Percentiles rank a stretch among this genome's conserved stretches.
Conservation (phyloP, 30 jellyfish, hydroid and myxozoan species). For the Aurelia sp. region DNA sequence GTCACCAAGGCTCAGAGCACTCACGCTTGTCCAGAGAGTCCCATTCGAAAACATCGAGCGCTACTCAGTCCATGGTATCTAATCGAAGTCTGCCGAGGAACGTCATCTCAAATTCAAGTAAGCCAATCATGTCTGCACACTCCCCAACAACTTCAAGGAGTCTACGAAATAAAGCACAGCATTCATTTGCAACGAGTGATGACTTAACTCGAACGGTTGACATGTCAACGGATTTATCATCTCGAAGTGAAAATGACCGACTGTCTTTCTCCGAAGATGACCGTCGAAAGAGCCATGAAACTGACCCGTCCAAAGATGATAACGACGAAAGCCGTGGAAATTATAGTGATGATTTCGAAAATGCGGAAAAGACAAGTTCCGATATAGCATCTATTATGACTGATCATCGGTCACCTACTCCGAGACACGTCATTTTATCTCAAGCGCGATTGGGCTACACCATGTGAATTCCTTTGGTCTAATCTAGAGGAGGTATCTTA, state of each 20-base stretch:
- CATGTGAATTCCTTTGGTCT: background rate
- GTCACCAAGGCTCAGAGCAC: background rate
- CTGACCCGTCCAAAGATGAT: background rate
- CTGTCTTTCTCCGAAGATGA: no score
- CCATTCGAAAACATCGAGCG: background rate
- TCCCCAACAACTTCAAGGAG: conserved; percentile 72
- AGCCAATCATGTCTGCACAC: conserved; percentile 44
- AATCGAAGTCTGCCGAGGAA: conserved; percentile 4
- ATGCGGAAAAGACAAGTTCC: background rate
- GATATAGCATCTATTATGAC: background rate
- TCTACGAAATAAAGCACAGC: conserved; percentile 29
- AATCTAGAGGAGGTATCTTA: no score
- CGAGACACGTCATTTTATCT: conserved; percentile 19
- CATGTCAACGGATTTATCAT: conserved; percentile 3
- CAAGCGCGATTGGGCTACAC: conserved; percentile 28
- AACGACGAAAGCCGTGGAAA: background rate
- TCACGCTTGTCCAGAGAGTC: background rate
- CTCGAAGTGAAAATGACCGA: no score
- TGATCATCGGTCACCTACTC: conserved; percentile 16
- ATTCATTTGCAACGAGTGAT: conserved; percentile 17
- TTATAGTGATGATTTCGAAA: conserved; percentile 16
- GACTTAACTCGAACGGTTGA: conserved; percentile 52
- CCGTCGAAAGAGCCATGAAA: no score
- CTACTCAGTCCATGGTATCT: background rate
- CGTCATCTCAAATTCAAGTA: conserved; percentile 15